A percentile compares a stretch with the other conserved stretches of the same genome.
Evolutionary conservation across 2,888 invertebrate genomes (phyloP).

Genomic region (Ichneumon xanthorius): DNA sequence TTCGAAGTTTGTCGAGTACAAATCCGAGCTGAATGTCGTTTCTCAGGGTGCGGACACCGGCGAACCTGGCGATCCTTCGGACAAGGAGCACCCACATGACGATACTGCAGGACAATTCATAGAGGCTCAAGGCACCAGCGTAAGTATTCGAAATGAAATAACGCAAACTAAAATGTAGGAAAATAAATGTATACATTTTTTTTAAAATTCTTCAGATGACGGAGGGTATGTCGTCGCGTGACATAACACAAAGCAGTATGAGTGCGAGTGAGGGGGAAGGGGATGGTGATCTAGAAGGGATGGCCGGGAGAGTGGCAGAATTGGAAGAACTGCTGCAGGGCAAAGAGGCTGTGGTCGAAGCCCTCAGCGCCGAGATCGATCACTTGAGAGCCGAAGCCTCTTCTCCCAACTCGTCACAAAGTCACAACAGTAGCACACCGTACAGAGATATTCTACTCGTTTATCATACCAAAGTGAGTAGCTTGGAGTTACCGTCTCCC

Average conservation of each 20-base stretch:
- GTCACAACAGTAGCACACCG: slow-evolving; percentile 89
- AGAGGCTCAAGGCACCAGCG: slow-evolving; percentile 74
- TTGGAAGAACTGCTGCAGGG: slow-evolving; percentile 85
- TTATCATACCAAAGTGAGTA: slow-evolving; percentile 88
- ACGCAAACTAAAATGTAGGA: neutral
- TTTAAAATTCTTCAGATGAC: slow-evolving; percentile 69
- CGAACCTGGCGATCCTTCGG: slow-evolving; percentile 75
- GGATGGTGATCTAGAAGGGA: slow-evolving; percentile 81
- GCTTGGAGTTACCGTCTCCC: slow-evolving; percentile 6
- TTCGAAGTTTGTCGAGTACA: slow-evolving; percentile 78
- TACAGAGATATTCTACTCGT: slow-evolving; percentile 91
- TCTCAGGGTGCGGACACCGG: slow-evolving; percentile 63
- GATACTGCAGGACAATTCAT: slow-evolving; percentile 74
- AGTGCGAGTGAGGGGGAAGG: slow-evolving; percentile 83
- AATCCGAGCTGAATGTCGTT: slow-evolving; percentile 72
- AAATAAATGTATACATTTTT: neutral
- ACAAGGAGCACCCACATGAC: slow-evolving; percentile 77
- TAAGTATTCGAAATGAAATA: slow-evolving; percentile 54
- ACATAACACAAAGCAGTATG: slow-evolving; percentile 81
- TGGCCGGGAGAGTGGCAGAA: slow-evolving; percentile 83
- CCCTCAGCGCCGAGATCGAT: slow-evolving; percentile 85
- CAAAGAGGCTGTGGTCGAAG: slow-evolving; percentile 85
- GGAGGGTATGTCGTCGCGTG: slow-evolving; percentile 78
- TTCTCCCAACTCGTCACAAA: slow-evolving; percentile 85
- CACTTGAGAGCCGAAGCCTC: slow-evolving; percentile 84